These are phyloP conservation scores for Drosophila robusta DNA, from an alignment of 2,888 invertebrate species.

Conservation along the genomic window DNA sequence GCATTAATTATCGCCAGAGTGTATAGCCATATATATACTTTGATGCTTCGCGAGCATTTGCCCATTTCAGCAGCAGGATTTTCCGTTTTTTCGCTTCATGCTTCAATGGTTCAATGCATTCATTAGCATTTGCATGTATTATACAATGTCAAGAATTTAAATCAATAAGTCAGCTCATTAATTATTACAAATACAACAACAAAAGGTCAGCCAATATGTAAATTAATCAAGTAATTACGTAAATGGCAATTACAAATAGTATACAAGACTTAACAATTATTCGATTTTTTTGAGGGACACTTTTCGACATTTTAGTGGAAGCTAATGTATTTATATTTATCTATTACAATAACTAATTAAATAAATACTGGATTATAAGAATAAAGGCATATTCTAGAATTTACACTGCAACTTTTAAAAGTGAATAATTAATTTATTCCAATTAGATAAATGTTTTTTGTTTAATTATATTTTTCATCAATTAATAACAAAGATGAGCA, in stretches of 20 bases:
- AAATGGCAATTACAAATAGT: not conserved
- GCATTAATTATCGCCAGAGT: slow-evolving; percentile 56
- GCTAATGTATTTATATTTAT: not conserved
- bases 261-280: no score
- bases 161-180: slow-evolving; percentile 57
- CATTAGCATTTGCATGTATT: slow-evolving; percentile 48
- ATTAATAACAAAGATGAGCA: no score
- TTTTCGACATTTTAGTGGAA: no score
- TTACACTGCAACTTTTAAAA: no score
- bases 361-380: no score
- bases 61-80: slow-evolving; percentile 5
- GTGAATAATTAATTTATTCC: no score
- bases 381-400: no score
- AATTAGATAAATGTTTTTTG: no score
- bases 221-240: slow-evolving; percentile 49
- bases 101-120: slow-evolving; percentile 5
- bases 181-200: slow-evolving; percentile 35
- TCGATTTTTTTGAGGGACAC: no score
- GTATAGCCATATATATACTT: not conserved
- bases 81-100: slow-evolving; percentile 2
- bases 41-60: not conserved
- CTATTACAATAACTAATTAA: no score
- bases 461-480: no score
- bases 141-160: slow-evolving; percentile 56
- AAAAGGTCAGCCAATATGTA: slow-evolving; percentile 37